These are phyloP conservation scores for Muscidifurax raptorellus DNA, from an alignment of 1,140 invertebrate species.

Conservation along the genomic window DNA sequence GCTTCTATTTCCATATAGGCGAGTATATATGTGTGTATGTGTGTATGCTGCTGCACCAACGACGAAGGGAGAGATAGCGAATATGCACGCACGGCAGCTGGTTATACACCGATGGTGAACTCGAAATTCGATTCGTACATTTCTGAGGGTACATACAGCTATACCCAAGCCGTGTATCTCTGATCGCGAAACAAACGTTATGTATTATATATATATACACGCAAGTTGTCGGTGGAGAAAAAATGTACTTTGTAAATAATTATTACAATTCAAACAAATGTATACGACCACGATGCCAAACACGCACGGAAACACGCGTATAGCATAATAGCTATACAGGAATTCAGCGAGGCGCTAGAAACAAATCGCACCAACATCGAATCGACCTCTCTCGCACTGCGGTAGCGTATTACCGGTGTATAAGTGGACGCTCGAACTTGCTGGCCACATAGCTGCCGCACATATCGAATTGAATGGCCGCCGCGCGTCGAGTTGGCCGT, in stretches of 20 bases:
- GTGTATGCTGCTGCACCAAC: not conserved
- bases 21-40: not conserved
- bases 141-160: not conserved
- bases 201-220: too few species aligned
- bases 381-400: not conserved
- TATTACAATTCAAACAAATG: too few species aligned
- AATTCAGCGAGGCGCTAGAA: slow-evolving; percentile 6
- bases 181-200: too few species aligned
- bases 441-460: not conserved
- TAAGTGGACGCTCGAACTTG: slow-evolving; percentile 26
- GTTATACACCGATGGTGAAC: not conserved
- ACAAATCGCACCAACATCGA: slow-evolving; percentile 16
- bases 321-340: not conserved
- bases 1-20: not conserved
- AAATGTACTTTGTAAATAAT: too few species aligned
- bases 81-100: too few species aligned
- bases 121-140: not conserved
- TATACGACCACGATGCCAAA: too few species aligned
- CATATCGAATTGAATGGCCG: slow-evolving; percentile 16
- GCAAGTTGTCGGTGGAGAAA: too few species aligned
- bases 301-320: not conserved
- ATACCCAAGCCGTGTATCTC: not conserved
- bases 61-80: too few species aligned
- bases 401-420: not conserved
- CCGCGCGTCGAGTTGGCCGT: not conserved